Percentiles rank a stretch among this genome's conserved stretches.
Conservation (phyloP, 2,888 invertebrate species). For the Thera britannica region DNA sequence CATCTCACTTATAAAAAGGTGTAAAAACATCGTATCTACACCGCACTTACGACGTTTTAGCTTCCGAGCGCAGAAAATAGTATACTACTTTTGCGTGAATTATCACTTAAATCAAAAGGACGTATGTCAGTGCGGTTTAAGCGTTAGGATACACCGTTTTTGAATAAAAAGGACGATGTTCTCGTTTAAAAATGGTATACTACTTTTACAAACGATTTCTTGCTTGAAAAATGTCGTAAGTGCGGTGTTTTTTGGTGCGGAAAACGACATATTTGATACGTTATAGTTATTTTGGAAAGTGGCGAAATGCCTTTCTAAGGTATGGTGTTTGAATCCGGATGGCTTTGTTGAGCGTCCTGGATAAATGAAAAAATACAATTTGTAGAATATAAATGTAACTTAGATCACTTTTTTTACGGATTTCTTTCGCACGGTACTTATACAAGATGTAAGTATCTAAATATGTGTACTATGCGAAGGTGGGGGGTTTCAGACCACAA, state of each 20-base stretch:
- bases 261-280: slow-evolving; percentile 34
- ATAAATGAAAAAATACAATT: slow-evolving; percentile 1
- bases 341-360: slow-evolving; percentile 2
- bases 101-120: slow-evolving; percentile 44
- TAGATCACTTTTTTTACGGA: too few relatives aligned
- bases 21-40: neutral
- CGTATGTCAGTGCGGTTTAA: slow-evolving; percentile 46
- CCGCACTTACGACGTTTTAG: slow-evolving; percentile 53
- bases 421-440: too few relatives aligned
- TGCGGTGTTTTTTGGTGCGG: slow-evolving; percentile 26
- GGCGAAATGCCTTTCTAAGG: slow-evolving; percentile 40
- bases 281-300: slow-evolving; percentile 55
- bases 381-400: too few relatives aligned
- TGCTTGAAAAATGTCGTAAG: slow-evolving; percentile 51
- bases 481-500: too few relatives aligned
- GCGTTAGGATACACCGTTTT: slow-evolving; percentile 57
- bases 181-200: slow-evolving; percentile 74
- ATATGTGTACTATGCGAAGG: too few relatives aligned
- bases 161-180: slow-evolving; percentile 43
- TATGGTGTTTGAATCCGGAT: slow-evolving; percentile 29
- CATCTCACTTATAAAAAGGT: neutral
- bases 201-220: slow-evolving; percentile 51
- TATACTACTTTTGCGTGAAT: slow-evolving; percentile 69
- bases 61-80: slow-evolving; percentile 53
- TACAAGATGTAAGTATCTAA: too few relatives aligned